phyloP scores from a whole-genome alignment of 2,113 vertebrate genomes.

The Pavo muticus region DNA sequence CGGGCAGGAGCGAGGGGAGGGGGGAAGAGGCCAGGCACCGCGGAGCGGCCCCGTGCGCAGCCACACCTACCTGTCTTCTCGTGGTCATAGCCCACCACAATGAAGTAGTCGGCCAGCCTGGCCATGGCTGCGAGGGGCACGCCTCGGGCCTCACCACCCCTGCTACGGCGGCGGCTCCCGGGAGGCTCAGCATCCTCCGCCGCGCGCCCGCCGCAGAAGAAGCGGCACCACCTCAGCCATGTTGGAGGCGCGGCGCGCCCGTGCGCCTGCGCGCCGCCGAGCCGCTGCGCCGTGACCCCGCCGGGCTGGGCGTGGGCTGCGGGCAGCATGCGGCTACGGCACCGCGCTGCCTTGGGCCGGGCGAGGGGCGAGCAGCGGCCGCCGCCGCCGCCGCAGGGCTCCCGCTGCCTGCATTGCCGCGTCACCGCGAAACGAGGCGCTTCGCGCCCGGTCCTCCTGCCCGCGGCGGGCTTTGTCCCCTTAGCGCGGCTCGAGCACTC shows the following conservation, averaged over 20 bases:
- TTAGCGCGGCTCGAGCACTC: not conserved
- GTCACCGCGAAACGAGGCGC: no score
- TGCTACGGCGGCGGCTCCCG: slow-evolving; percentile 33
- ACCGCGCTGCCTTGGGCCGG: no score
- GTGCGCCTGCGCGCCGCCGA: slow-evolving; percentile 86
- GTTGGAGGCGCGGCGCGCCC: slow-evolving; percentile 86
- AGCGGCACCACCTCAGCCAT: slow-evolving; percentile 90
- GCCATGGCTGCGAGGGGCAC: slow-evolving; percentile 85
- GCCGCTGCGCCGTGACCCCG: slow-evolving; percentile 53
- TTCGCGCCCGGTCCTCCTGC: no score
- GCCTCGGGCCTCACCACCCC: slow-evolving; percentile 49
- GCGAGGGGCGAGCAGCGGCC: not conserved
- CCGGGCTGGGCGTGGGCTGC: slow-evolving; percentile 81
- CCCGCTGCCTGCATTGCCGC: no score
- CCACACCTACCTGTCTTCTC: slow-evolving; percentile 90
- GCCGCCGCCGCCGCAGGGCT: no score
- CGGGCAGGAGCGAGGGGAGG: not conserved
- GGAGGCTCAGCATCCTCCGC: slow-evolving; percentile 93
- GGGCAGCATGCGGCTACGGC: not conserved
- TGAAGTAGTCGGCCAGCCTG: slow-evolving; percentile 94
- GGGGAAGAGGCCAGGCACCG: slow-evolving; percentile 46
- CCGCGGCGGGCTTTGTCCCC: not conserved
- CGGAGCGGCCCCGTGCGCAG: slow-evolving; percentile 32
- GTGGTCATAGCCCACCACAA: slow-evolving; percentile 93
- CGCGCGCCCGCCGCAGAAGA: slow-evolving; percentile 69